Evolutionary conservation across 2,888 invertebrate genomes (phyloP).

Genomic region (Eurytoma adleriae): DNA sequence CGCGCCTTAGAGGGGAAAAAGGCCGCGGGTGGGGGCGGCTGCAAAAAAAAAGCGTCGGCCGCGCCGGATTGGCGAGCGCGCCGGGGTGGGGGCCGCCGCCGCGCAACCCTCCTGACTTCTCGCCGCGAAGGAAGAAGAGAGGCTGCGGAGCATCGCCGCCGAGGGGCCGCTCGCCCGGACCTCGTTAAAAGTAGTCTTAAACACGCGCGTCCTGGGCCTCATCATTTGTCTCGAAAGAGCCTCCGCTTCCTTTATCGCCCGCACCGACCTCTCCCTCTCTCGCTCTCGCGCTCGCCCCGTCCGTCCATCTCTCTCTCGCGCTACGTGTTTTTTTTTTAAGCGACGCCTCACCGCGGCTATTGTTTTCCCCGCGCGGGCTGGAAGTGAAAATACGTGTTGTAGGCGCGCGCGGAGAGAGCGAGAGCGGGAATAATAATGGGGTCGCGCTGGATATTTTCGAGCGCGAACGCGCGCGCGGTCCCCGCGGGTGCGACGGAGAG

Average conservation of each 20-base stretch:
- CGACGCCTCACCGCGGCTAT: not conserved
- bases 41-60: conserved; percentile 37
- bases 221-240: conserved; percentile 27
- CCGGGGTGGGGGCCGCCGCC: not conserved
- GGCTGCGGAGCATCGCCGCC: conserved; percentile 14
- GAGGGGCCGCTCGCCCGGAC: conserved; percentile 53
- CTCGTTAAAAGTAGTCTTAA: conserved; percentile 46
- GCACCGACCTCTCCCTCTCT: not conserved
- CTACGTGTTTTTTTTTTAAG: no score
- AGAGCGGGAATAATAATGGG: conserved; percentile 1
- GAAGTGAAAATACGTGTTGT: conserved; percentile 1
- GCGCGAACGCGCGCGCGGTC: not conserved
- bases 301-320: not conserved
- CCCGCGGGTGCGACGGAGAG: not conserved
- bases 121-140: not conserved
- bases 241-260: not conserved
- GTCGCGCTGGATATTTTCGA: not conserved
- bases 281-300: not conserved
- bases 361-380: not conserved
- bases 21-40: conserved; percentile 60
- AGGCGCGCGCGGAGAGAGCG: not conserved
- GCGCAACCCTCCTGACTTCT: not conserved
- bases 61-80: not conserved
- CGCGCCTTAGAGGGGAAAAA: conserved; percentile 76
- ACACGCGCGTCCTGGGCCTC: conserved; percentile 27